These are phyloP conservation scores for Thecocarcelia acutangulata DNA, from an alignment of 2,888 invertebrate genomes.

Conservation along the genomic window DNA sequence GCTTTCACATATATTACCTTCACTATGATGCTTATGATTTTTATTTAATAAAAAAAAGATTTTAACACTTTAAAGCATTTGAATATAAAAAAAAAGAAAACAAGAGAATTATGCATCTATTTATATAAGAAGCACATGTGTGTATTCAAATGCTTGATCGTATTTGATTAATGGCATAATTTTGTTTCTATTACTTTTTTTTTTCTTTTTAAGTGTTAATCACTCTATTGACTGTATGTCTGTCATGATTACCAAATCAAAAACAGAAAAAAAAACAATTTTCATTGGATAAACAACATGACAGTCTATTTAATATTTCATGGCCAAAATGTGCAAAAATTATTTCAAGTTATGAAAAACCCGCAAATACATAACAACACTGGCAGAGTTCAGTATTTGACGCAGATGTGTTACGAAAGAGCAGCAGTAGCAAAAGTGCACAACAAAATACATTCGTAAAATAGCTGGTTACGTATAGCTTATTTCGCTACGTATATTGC, in stretches of 20 bases:
- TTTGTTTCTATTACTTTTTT: too few relatives aligned
- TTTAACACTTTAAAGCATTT: background rate
- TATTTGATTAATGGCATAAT: background rate
- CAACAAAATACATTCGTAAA: too few relatives aligned
- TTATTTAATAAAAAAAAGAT: conserved; percentile 3
- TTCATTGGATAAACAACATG: background rate
- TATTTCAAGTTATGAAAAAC: background rate
- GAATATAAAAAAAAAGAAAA: background rate
- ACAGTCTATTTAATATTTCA: conserved; percentile 7
- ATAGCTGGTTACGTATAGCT: too few relatives aligned
- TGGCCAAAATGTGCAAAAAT: conserved; percentile 2
- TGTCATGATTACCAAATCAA: background rate
- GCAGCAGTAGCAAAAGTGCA: too few relatives aligned
- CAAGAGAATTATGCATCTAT: background rate
- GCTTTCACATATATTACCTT: too few relatives aligned
- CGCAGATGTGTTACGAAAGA: too few relatives aligned
- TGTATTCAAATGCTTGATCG: background rate
- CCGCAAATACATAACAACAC: background rate
- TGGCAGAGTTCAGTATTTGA: too few relatives aligned
- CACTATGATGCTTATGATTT: background rate
- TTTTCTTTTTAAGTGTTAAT: conserved; percentile 27
- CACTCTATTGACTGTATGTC: conserved; percentile 1
- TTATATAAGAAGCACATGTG: background rate
- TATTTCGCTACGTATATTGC: too few relatives aligned
- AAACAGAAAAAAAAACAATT: background rate